A percentile compares a stretch with the other conserved stretches of the same genome.
These are phyloP conservation scores for Rhinophrynus dorsalis DNA, from an alignment of 2,797 vertebrate species.

Conservation along the genomic window DNA sequence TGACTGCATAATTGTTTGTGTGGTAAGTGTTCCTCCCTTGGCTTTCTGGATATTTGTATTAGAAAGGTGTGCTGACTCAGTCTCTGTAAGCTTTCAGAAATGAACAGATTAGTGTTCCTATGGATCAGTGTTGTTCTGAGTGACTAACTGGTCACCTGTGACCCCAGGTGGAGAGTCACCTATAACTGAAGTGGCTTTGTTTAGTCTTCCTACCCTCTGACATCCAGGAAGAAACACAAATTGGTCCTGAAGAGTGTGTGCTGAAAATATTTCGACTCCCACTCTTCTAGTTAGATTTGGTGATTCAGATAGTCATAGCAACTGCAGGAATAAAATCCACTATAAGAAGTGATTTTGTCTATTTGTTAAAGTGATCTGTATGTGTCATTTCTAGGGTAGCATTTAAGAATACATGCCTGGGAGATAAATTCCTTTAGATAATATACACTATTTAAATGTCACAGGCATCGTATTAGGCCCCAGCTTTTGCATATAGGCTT, in stretches of 20 bases:
- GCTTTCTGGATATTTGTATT: no score
- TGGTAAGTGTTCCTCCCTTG: no score
- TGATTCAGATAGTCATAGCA: conserved; percentile 30
- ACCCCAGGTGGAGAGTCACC: not conserved
- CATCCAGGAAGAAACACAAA: conserved; percentile 11
- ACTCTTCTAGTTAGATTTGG: not conserved
- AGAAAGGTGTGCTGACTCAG: no score
- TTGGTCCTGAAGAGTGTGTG: not conserved
- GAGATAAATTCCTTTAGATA: no score
- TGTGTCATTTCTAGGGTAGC: no score
- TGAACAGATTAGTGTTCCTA: not conserved
- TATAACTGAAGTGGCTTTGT: not conserved
- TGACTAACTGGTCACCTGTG: not conserved
- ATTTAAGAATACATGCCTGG: no score
- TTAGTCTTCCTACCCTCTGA: not conserved
- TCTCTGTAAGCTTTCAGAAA: no score
- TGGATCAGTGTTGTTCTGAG: not conserved
- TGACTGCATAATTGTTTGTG: no score
- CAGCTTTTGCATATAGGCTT: no score
- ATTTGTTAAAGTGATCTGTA: no score
- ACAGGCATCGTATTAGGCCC: not conserved
- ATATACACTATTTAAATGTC: not conserved
- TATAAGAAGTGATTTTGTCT: no score
- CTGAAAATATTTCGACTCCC: conserved; percentile 20
- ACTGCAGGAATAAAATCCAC: not conserved